These are phyloP conservation scores for Choloepus didactylus DNA, from an alignment of 2,797 vertebrate genomes.

Conservation along the genomic window DNA sequence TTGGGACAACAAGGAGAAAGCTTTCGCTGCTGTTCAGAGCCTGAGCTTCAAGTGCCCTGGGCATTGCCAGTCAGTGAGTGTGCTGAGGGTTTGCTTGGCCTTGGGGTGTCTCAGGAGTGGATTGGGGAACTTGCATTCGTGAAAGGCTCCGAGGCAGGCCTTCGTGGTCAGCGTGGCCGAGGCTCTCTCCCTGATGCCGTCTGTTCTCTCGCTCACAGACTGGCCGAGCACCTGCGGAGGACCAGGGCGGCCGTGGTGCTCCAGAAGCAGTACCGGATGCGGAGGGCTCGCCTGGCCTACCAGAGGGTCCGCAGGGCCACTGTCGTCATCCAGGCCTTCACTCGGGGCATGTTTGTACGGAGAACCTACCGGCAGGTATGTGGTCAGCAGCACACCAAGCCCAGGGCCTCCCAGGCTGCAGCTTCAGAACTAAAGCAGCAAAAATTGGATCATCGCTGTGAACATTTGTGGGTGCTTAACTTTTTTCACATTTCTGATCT, in stretches of 20 bases:
- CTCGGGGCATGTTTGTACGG: conserved; percentile 94
- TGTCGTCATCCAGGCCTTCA: conserved; percentile 93
- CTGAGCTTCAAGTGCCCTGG: fast-evolving
- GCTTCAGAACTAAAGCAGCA: fast-evolving
- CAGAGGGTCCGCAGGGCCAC: conserved; percentile 87
- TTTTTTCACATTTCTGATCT: background rate
- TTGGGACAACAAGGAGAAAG: background rate
- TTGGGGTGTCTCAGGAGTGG: fast-evolving
- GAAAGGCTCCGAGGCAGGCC: fast-evolving
- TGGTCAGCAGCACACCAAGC: fast-evolving
- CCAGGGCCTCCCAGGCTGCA: fast-evolving
- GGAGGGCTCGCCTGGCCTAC: conserved; percentile 88
- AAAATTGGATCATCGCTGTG: fast-evolving
- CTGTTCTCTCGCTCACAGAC: conserved; percentile 82
- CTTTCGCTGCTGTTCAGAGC: background rate
- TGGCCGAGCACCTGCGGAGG: conserved; percentile 90
- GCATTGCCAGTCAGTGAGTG: fast-evolving
- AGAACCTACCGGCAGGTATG: conserved; percentile 92
- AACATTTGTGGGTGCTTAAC: background rate
- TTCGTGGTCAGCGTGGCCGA: fast-evolving
- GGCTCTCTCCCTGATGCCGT: background rate
- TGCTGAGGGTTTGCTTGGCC: background rate
- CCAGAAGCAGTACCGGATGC: conserved; percentile 96
- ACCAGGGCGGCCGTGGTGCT: conserved; percentile 91
- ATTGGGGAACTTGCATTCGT: fast-evolving